Evolutionary conservation across 2,888 invertebrate genomes (phyloP), one percentile per base, ranked within the genome.

Genomic region (Limnephilus marmoratus): DNA sequence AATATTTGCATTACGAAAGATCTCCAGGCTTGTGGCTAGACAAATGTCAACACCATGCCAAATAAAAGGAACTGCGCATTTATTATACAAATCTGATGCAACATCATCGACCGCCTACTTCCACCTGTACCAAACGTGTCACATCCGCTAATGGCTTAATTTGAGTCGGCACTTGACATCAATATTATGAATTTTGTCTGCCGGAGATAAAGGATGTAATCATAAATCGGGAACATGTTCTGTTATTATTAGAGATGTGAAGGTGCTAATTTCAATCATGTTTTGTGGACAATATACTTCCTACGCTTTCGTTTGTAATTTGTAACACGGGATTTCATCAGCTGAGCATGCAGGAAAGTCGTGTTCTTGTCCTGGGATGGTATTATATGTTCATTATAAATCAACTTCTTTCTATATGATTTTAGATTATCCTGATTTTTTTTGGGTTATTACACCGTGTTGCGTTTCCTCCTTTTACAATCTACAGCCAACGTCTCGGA

Each of bases 111-210:
- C 7, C 24, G 24, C 24, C 68, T n/a, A 68, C 68, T 68, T 68
- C 68, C 24, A 68, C 68, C 24, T 68, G 68, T 68, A 68, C 68
- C 68, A 68, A 68, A 68, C 9, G 7, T n/a, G 68, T 68, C 3
- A n/a, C 68, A 68, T 68, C 68, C 68, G 68, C 68, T 68, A 68
- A 68, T 68, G 68, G 68, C 68, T 68, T n/a, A 68, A 68, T 68
- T 68, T 68, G 68, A 24, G 68, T 68, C 68, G 24, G 68, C 68
- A 68, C 68, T 68, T 68, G 68, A 68, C 68, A 68, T 68, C 68
- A 68, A 68, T 68, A 68, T 68, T 18, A 53, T 53, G 53, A 68
- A 7, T 68, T 68, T 68, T 68, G 68, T 68, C 68, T 68, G 68
- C 68, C n/a, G 9, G 68, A 68, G 68, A 68, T 68, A 68, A 68